Base-by-base conservation (phyloP, 2,888 invertebrate genomes). In the Protodeltote pygarga region DNA sequence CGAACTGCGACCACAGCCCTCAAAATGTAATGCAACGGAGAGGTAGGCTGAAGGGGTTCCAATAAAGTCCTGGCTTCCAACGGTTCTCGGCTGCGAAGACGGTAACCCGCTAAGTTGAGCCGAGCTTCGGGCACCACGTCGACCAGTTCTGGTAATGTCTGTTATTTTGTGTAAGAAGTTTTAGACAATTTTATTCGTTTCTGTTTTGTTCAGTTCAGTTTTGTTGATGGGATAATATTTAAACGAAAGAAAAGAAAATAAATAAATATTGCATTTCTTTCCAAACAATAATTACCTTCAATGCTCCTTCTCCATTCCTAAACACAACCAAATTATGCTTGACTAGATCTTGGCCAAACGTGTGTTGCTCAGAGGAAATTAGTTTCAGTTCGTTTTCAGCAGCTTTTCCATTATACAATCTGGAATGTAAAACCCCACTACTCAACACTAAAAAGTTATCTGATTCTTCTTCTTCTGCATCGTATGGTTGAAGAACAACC, bases 71-170 rank as follows among this genome's bases (percentile, higher is more conserved):
- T 96, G 0, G 99, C 98, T 79, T 98, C 98, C 49, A 95, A 92
- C 0, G 98, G 94, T 73, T 98, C 97, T 64, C 98, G 95, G 83
- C 96, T 96, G 67, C 96, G 95, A 15, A 99, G 93, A 77, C 98
- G 95, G 87, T 98, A 97, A 47, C 99, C 98, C 2, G 99, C 98
- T 49, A 99, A 93, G 92, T 99, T 99, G 2, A 99, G 93, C 21
- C 99, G 93, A 0, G 99, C 99, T 90, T 99, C 99, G 0, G 98
- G 98, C 16, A 99, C 97, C 2, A 99, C 97, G 84, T 99, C 98
- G 1, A 99, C 95, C 24, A 99, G 88, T 21, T 95, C 95, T 0
- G 99, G 99, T 54, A 99, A 93, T 0, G 94, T 90, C 93, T 93
- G 52, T n/a, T n/a, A n/a, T n/a, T n/a, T n/a, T n/a, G n/a, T n/a